These are phyloP conservation scores for Conus ventricosus DNA, from an alignment of 1,140 invertebrate species.

Conservation along the genomic window DNA sequence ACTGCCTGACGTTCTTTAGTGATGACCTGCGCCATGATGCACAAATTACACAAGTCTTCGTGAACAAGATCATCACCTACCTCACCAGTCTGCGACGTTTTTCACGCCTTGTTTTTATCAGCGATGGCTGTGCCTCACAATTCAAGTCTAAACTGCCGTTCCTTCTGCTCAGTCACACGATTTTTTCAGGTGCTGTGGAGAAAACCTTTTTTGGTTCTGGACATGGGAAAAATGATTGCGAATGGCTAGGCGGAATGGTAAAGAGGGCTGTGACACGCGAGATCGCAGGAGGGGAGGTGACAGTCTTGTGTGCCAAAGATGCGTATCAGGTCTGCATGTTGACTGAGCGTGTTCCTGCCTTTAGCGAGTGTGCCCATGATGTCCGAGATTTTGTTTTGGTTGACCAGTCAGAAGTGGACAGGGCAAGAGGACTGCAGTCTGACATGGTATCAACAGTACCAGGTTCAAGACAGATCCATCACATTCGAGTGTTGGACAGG, in stretches of 20 bases:
- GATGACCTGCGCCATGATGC: constrained; percentile 8
- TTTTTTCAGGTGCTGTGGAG: background rate
- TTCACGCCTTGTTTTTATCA: background rate
- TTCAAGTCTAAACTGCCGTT: background rate
- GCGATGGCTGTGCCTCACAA: constrained; percentile 14
- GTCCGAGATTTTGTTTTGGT: background rate
- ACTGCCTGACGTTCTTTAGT: background rate
- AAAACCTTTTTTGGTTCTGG: background rate
- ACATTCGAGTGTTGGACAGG: background rate
- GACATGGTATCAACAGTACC: background rate
- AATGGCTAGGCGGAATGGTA: background rate
- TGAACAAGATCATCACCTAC: background rate
- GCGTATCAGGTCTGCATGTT: background rate
- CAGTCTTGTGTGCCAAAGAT: background rate
- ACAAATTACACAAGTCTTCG: background rate
- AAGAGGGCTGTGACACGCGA: background rate
- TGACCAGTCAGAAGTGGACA: background rate
- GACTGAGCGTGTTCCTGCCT: background rate
- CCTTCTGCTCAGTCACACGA: background rate
- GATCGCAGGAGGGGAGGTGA: background rate
- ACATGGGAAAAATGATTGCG: constrained; percentile 4
- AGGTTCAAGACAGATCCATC: background rate
- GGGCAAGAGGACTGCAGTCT: background rate
- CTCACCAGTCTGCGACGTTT: background rate
- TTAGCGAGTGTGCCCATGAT: background rate